Evolutionary conservation across 2,888 invertebrate genomes (phyloP), one percentile per base, ranked within the genome.

Genomic region (Danaus chrysippus): DNA sequence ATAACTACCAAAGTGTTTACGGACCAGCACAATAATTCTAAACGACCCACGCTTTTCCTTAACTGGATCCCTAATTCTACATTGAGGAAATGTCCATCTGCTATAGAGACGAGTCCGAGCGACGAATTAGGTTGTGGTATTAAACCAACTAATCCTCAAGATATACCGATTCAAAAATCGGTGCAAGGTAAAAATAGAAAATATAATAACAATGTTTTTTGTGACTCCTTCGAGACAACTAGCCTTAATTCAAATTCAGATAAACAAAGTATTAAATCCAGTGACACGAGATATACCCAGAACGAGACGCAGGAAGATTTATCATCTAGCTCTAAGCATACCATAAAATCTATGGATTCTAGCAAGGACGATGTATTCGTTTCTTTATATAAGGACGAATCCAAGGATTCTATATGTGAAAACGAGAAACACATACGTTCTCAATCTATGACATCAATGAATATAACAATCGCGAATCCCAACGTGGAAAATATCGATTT

Each of bases 1-100:
- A 94, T 98, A 54, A 95, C 96, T 13, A 96, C 96, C 17, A 96
- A 95, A 85, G 93, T 94, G n/a, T 94, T 94, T 79, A 92, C 94
- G 19, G 94, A 95, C 75, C 93, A 95, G 77, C 94, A 95, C 76
- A 96, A 95, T 74, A 94, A 94, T 66, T 93, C 94, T 0, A 94
- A 94, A 75, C 87, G 95, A 81, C 93, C 96, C 70, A 98, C 98
- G 0, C 88, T 98, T 11, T 95, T 97, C 70, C 92, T 98, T 2
- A 97, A 97, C 66, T 98, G 98, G 98, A 97, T 98, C 71, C 98
- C 98, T 0, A 98, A 98, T 83, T 93, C 95, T 1, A 96, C 97
- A 0, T 88, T 98, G 46, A 93, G 96, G 68, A 97, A 95, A 84
- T 97, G 97, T 78, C 96, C 97, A 13, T 94, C 93, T 13, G 93